Evolutionary conservation across 64 coral and sea anemone species (phyloP).

Genomic region (Stylophora pistillata): DNA sequence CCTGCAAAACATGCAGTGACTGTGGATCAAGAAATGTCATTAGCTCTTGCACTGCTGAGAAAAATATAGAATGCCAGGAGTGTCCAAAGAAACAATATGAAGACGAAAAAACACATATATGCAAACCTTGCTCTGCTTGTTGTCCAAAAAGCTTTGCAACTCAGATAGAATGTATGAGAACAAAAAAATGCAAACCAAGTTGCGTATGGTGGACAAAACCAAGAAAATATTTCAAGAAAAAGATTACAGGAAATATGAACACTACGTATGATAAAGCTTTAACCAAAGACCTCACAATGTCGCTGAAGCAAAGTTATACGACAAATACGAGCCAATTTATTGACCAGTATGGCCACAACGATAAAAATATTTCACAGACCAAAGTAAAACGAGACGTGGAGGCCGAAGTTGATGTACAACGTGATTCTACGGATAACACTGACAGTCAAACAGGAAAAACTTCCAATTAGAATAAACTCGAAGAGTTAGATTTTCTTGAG

Average conservation of each 20-base stretch:
- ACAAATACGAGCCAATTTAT: neutral
- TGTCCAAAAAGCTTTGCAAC: neutral
- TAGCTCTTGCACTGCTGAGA: slow-evolving; percentile 5
- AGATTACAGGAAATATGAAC: neutral
- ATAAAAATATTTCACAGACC: neutral
- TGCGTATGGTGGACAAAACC: neutral
- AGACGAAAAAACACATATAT: neutral
- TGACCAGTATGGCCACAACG: neutral
- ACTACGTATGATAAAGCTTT: neutral
- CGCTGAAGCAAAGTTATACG: neutral
- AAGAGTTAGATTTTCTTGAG: neutral
- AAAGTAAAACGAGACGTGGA: neutral
- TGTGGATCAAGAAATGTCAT: slow-evolving; percentile 9
- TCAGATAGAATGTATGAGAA: neutral
- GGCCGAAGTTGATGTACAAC: neutral
- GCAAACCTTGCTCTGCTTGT: slow-evolving; percentile 15
- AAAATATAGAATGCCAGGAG: neutral
- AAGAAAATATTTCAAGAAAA: neutral
- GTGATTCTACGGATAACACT: neutral
- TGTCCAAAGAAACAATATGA: slow-evolving; percentile 6
- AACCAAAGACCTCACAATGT: neutral
- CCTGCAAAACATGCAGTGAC: slow-evolving; percentile 22
- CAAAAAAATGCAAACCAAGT: neutral
- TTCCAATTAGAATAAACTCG: neutral
- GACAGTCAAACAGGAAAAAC: neutral